These are phyloP conservation scores for Lophotriccus pileatus DNA, from an alignment of 2,797 vertebrate species.

Conservation along the genomic window DNA sequence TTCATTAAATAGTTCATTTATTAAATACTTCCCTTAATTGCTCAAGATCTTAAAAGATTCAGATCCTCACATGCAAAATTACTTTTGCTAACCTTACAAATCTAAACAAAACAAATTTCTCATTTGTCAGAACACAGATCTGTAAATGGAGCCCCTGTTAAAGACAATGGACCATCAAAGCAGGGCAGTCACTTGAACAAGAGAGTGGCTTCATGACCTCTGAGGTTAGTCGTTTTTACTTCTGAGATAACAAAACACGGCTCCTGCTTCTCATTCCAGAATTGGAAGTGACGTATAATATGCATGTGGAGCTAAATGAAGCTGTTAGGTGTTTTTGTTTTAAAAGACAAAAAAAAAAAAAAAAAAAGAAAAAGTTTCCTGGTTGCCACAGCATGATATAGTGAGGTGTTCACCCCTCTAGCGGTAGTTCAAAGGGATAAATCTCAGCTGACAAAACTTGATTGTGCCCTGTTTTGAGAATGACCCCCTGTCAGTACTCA, in stretches of 20 bases:
- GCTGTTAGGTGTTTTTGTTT: not conserved
- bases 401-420: not conserved
- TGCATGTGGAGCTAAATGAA: not conserved
- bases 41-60: not conserved
- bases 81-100: not conserved
- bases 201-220: not conserved
- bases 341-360: too few species aligned
- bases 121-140: not conserved
- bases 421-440: not conserved
- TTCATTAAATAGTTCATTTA: not conserved
- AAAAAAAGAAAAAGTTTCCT: not conserved
- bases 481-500: not conserved
- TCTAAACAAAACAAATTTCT: not conserved
- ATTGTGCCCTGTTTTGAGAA: not conserved
- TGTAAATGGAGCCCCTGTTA: not conserved
- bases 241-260: not conserved
- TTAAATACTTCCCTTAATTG: not conserved
- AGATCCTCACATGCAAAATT: not conserved
- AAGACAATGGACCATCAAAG: not conserved
- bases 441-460: not conserved
- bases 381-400: not conserved
- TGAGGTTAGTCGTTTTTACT: not conserved
- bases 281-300: not conserved
- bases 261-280: not conserved
- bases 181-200: not conserved